Evolutionary conservation across 2,888 invertebrate genomes (phyloP).

Genomic region (Nemotelus nigrinus): DNA sequence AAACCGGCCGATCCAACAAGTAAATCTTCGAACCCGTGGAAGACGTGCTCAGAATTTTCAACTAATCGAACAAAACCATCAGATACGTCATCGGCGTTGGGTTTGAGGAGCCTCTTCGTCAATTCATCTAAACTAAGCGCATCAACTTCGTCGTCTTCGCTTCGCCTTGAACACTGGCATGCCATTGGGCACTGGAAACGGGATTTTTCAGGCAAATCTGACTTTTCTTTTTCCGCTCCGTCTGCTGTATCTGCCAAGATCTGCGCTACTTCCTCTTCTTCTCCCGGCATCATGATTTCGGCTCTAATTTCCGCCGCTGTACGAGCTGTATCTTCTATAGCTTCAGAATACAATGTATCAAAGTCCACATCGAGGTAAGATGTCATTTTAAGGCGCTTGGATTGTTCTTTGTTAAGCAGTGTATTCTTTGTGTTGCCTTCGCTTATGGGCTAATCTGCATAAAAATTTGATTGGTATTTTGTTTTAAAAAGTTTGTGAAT

Average conservation of each 20-base stretch:
- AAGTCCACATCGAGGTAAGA: slow-evolving; percentile 3
- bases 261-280: neutral
- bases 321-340: neutral
- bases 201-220: slow-evolving; percentile 15
- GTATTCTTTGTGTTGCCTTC: too few relatives aligned
- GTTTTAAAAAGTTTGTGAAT: too few relatives aligned
- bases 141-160: neutral
- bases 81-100: neutral
- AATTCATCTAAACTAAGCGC: neutral
- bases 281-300: too few relatives aligned
- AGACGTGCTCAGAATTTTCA: slow-evolving; percentile 14
- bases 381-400: neutral
- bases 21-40: slow-evolving; percentile 26
- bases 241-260: neutral
- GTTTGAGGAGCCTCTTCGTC: neutral
- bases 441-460: too few relatives aligned
- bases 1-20: neutral
- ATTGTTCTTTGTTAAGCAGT: too few relatives aligned
- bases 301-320: neutral
- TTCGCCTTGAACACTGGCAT: neutral
- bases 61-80: neutral
- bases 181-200: neutral
- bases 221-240: neutral
- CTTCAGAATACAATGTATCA: neutral
- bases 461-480: too few relatives aligned